Base-by-base conservation (phyloP, 2,797 vertebrate genomes). In the Avahi laniger region DNA sequence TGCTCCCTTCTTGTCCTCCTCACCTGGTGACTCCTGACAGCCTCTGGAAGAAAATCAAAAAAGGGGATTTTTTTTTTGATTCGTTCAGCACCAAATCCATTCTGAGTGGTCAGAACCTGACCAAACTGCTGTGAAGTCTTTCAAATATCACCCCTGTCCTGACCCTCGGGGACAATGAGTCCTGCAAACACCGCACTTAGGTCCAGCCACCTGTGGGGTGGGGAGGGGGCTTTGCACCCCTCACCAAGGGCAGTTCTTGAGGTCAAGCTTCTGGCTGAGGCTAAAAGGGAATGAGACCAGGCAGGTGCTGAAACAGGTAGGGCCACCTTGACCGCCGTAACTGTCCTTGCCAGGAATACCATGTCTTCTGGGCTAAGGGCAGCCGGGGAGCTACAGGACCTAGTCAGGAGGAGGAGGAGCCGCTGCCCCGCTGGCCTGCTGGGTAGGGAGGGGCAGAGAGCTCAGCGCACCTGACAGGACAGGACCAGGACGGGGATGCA, bases 391-490 rank as follows among this genome's bases (percentile, higher is more conserved):
- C 28, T 14, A 9, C 22, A 22, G 63, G 76, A 43, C 35, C 12
- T 22, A 0, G 54, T 20, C 1, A 38, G 38, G 73, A 7, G 35
- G 10, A 76, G 72, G 43, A 43, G 20, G 17, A 10, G 65, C 20
- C 30, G 65, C 26, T 24, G 43, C 46, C 52, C 17, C 0, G 13
- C 20, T 41, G 67, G 2, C 1, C 0, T 50, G 50, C n/a, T 18
- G 59, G 22, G 83, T 3, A 48, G 41, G 43, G 89, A 35, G 70
- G 54, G 65, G 65, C 5, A 10, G 59, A 33, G 72, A 41, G 28
- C 41, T 43, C 43, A 43, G 7, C 7, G 43, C 43, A 43, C 43
- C 43, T 43, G 43, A 43, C 7, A 1, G 43, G 43, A 7, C 2
- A 13, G 28, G 18, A 67, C 52, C 2, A 13, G 28, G 18, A 67